Conservation (phyloP, 2,797 vertebrate genomes). For the Picus viridis region DNA sequence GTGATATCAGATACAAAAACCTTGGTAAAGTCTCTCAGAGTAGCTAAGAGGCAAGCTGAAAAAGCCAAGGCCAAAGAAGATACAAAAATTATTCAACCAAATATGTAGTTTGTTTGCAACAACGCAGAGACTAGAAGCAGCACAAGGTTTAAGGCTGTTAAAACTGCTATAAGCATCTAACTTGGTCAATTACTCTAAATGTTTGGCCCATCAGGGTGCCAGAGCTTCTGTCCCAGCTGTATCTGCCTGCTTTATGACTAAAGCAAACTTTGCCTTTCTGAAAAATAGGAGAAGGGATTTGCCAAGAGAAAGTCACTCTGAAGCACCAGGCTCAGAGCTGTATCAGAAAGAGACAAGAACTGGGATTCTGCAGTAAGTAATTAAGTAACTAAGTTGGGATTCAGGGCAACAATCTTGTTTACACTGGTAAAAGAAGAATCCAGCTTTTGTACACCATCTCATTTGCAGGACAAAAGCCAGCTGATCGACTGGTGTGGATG, state of each 20-base stretch:
- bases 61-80: conserved; percentile 44
- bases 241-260: neutral
- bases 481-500: neutral
- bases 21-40: conserved; percentile 29
- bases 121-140: neutral
- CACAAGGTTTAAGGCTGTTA: neutral
- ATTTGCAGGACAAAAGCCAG: accelerated
- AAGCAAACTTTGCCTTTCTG: neutral
- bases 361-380: neutral
- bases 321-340: neutral
- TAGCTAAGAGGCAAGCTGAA: conserved; percentile 34
- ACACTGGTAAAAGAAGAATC: neutral
- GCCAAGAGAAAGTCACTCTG: neutral
- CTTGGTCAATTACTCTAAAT: neutral
- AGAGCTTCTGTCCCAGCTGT: neutral
- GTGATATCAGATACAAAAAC: conserved; percentile 37
- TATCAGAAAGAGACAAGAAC: neutral
- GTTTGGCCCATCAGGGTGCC: neutral
- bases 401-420: neutral
- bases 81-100: neutral
- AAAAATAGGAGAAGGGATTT: neutral
- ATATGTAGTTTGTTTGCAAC: neutral
- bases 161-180: neutral
- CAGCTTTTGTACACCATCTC: neutral
- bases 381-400: accelerated